phyloP scores from a whole-genome alignment of 2,113 vertebrate genomes.

The Ochotona princeps region DNA sequence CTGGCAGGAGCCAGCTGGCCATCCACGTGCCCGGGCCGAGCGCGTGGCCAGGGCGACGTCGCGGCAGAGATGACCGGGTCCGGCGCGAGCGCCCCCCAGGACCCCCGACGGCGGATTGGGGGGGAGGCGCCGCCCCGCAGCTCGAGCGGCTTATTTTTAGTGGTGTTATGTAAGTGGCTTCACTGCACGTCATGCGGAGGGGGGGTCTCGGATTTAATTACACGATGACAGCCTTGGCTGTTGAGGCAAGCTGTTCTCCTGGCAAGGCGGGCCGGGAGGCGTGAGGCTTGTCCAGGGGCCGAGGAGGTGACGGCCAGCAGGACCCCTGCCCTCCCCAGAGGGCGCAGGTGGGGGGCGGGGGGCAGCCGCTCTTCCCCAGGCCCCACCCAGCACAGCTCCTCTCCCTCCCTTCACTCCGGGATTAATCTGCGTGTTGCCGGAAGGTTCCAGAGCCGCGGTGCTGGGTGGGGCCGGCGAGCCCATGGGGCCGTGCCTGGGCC shows the following conservation, averaged over 20 bases:
- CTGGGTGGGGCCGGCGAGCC: no score
- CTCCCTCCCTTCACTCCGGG: neutral
- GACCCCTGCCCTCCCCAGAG: no score
- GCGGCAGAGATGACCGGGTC: no score
- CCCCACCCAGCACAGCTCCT: neutral
- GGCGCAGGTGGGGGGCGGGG: no score
- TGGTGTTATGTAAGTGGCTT: constrained; percentile 86
- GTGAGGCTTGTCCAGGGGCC: neutral
- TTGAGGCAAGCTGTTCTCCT: constrained; percentile 87
- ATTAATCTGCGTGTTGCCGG: neutral
- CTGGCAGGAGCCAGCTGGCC: no score
- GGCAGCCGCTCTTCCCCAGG: neutral
- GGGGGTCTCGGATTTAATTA: constrained; percentile 87
- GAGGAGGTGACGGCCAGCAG: neutral
- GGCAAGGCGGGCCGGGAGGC: constrained; percentile 81
- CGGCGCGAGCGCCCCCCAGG: no score
- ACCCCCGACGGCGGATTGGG: neutral
- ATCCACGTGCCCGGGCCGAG: no score
- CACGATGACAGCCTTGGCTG: constrained; percentile 86
- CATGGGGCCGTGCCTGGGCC: no score
- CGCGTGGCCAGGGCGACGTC: no score
- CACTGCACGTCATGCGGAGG: constrained; percentile 81
- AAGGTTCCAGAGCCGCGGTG: constrained; percentile 31
- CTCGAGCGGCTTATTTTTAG: constrained; percentile 87
- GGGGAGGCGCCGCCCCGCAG: neutral